Percentiles rank a stretch among this genome's conserved stretches.
Conservation (phyloP, 2,797 vertebrate species). For the Peromyscus eremicus region DNA sequence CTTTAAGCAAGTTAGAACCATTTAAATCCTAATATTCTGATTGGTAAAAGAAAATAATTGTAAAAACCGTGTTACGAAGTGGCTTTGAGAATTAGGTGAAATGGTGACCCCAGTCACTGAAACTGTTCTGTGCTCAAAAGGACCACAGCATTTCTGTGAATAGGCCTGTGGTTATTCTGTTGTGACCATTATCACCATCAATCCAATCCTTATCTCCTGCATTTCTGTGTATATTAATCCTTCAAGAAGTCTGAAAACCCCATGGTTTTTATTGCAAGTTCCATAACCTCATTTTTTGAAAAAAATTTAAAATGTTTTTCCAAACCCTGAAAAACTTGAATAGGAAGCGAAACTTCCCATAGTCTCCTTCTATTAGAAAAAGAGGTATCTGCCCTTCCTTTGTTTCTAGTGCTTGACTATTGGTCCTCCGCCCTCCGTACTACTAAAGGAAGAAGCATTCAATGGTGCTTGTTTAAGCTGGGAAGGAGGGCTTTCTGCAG, state of each 20-base stretch:
- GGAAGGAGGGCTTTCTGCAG: background rate
- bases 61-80: background rate
- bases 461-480: background rate
- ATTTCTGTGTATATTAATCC: constrained; percentile 5
- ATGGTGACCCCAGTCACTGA: background rate
- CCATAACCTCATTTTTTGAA: constrained; percentile 51
- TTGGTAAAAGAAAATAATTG: background rate
- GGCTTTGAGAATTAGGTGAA: background rate
- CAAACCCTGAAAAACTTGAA: constrained; percentile 38
- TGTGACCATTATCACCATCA: background rate
- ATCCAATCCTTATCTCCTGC: background rate
- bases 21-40: background rate
- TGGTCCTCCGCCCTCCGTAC: background rate
- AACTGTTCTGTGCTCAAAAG: background rate
- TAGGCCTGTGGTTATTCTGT: background rate
- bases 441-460: background rate
- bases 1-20: background rate
- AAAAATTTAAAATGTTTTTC: constrained; percentile 48
- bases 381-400: constrained; percentile 23
- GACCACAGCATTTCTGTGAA: background rate
- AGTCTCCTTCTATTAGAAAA: constrained; percentile 18
- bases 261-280: constrained; percentile 46
- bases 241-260: constrained; percentile 19
- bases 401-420: background rate
- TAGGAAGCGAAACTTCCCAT: constrained; percentile 50